Evolutionary conservation across 2,888 invertebrate species (phyloP), one percentile per base, ranked within the genome.

Genomic region (Oxyteleia sp.): DNA sequence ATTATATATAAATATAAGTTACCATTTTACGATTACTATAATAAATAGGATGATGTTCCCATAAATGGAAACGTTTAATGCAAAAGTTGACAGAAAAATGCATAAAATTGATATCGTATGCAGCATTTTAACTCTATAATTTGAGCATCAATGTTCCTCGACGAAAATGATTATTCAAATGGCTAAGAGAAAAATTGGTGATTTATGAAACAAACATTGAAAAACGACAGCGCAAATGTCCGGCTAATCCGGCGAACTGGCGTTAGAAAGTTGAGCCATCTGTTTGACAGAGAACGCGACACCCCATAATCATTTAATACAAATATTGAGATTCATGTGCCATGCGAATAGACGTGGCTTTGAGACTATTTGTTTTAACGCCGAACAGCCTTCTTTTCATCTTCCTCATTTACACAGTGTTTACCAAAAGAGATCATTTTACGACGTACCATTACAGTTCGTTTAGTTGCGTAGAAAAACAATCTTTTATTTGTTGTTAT

Each of bases 231-330:
- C 55, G 45, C 16, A 66, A 71, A 59, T 43, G 43, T 66, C 41
- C 64, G n/a, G 51, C 15, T 66, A 66, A 76, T 76, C 47, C 53
- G 15, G 2, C 61, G 26, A 5, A 18, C n/a, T 49, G 69, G 61
- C 53, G 51, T 61, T 78, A 69, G 78, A 78, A 78, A 78, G 78
- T 78, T 78, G 61, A 61, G 63, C 53, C 63, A 78, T 78, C 78
- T 78, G 63, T 69, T 61, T 69, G 69, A 69, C 68, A 43, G 26
- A 57, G 23, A 51, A 32, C 53, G 61, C 68, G 53, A 53, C 68
- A 76, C 18, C 57, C 59, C 68, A 26, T 76, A 68, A 61, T 68
- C 76, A 55, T 76, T 51, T 38, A 57, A 76, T 57, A 41, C 59
- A 66, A 66, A 66, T 66, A 75, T 66, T 66, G 32, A 47, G 43